Conservation (phyloP, 2,797 vertebrate genomes). For the Coregonus suidteri region DNA sequence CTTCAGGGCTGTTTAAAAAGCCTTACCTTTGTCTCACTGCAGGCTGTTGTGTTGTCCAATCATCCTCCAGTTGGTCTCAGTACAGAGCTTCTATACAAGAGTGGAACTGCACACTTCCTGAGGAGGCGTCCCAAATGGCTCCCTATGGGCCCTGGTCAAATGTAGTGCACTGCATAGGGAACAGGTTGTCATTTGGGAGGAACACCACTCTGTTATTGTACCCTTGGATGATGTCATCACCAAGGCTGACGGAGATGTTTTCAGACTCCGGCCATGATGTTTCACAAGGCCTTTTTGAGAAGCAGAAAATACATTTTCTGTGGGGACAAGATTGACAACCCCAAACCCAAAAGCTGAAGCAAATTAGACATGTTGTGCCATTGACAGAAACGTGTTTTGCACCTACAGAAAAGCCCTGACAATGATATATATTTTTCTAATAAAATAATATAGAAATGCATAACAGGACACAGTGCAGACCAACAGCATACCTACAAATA, state of each 20-base stretch:
- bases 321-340: too few relatives aligned
- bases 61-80: not conserved
- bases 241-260: not conserved
- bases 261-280: not conserved
- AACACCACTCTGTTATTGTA: not conserved
- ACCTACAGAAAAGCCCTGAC: too few relatives aligned
- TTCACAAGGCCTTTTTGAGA: not conserved
- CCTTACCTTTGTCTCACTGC: not conserved
- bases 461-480: too few relatives aligned
- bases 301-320: not conserved
- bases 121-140: not conserved
- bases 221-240: not conserved
- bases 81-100: not conserved
- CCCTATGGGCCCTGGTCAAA: not conserved
- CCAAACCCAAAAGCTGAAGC: not conserved
- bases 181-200: not conserved
- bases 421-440: too few relatives aligned
- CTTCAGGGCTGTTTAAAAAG: not conserved
- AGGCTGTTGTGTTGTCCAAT: not conserved
- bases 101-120: too few relatives aligned
- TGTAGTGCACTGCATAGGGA: not conserved
- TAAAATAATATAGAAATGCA: too few relatives aligned
- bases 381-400: too few relatives aligned
- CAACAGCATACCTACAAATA: too few relatives aligned
- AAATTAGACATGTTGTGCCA: too few relatives aligned